Evolutionary conservation across 2,797 vertebrate species (phyloP), one percentile per base, ranked within the genome.

Genomic region (Catamblyrhynchus diadema): DNA sequence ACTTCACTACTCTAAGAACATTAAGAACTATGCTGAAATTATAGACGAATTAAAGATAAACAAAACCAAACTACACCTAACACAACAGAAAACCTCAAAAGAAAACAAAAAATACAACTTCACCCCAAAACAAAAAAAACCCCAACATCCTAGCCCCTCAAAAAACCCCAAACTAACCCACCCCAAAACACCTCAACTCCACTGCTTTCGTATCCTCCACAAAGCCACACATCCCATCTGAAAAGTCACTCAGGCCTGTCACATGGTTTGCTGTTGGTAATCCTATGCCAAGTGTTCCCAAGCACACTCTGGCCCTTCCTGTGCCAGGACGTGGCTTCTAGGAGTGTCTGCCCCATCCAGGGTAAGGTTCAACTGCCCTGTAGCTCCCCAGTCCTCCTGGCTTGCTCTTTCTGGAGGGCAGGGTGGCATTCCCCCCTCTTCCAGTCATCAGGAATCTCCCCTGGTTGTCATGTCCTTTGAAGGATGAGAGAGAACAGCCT

Each of bases 121-220:
- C 6, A 42, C 2, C 5, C 1, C 15, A 62, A 78, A 32, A 10
- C 48, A 54, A 69, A 18, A 30, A 50, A 42, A 27, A 28, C 3
- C 32, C n/a, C 5, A 50, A 33, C 3, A 19, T 9, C 10, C 20
- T 39, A 16, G 1, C 1, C 3, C 4, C 2, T 2, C 1, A 3
- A 59, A 59, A 54, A 65, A 1, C 0, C 12, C 54, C 16, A 67
- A 70, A 71, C 3, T 13, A 53, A 35, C 5, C 17, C 28, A 32
- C 9, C 2, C 7, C 30, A 41, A 71, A 66, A 18, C 9, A 57
- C 32, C 5, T 39, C 21, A 77, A 64, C 10, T 81, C 41, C 42
- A 42, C 1, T 4, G 37, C 20, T 37, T 56, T 67, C 20, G 4
- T 27, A 24, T 53, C 57, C 8, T 37, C 22, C 22, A 22, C 47